phyloP scores from a whole-genome alignment of 2,113 vertebrate species.

The Synodontis membranacea region DNA sequence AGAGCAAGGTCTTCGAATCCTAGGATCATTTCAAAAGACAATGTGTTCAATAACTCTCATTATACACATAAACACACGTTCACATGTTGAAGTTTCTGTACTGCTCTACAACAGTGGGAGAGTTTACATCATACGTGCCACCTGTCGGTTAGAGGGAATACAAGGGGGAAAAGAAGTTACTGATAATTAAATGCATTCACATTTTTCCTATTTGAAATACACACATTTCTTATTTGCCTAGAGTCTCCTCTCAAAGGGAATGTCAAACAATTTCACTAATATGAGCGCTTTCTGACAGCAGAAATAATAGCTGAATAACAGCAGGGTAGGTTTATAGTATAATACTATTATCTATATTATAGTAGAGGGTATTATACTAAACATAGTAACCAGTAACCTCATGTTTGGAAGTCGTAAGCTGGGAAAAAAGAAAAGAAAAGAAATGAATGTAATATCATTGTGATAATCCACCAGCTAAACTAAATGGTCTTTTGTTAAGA shows the following conservation, averaged over 20 bases:
- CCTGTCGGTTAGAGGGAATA: conserved; percentile 2
- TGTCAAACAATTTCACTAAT: conserved; percentile 56
- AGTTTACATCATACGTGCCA: not conserved
- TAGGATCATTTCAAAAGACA: not conserved
- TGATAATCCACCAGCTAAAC: not conserved
- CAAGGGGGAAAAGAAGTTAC: not conserved
- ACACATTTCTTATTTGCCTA: conserved; percentile 17
- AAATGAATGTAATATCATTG: not conserved
- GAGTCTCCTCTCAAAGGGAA: conserved; percentile 39
- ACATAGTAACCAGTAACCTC: conserved; percentile 32
- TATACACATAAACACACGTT: not conserved
- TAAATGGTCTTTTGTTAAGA: not conserved
- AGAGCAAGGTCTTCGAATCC: no score
- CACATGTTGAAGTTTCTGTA: not conserved
- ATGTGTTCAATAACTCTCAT: not conserved
- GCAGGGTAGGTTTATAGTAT: no score
- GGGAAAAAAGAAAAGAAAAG: not conserved
- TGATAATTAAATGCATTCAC: not conserved
- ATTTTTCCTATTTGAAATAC: conserved; percentile 21
- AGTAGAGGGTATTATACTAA: conserved; percentile 8
- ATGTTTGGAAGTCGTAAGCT: not conserved
- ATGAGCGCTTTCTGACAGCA: conserved; percentile 28
- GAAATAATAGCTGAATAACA: conserved; percentile 5
- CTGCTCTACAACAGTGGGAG: not conserved
- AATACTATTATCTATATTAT: no score